phyloP scores from a whole-genome alignment of 1,140 invertebrate species.

The Anastrepha obliqua region DNA sequence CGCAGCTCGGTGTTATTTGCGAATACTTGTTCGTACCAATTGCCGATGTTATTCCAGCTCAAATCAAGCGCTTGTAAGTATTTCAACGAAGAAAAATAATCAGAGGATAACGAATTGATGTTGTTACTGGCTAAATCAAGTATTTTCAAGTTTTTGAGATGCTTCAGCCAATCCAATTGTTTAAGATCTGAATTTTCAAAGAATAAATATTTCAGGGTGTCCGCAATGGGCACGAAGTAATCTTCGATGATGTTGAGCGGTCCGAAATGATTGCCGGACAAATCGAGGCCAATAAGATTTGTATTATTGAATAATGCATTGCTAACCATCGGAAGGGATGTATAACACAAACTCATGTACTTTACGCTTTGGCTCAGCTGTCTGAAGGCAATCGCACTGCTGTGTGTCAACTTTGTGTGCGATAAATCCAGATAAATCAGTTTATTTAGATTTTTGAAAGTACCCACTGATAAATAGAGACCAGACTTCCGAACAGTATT shows the following conservation, averaged over 20 bases:
- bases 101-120: constrained; percentile 67
- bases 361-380: constrained; percentile 71
- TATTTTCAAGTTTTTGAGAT: constrained; percentile 73
- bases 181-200: constrained; percentile 74
- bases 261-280: constrained; percentile 75
- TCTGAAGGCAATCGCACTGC: constrained; percentile 71
- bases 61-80: constrained; percentile 76
- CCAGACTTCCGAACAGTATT: constrained; percentile 64
- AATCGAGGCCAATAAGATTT: constrained; percentile 74
- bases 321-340: constrained; percentile 69
- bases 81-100: constrained; percentile 64
- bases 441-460: constrained; percentile 71
- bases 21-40: constrained; percentile 75
- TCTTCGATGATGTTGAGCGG: constrained; percentile 65
- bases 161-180: constrained; percentile 68
- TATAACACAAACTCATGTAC: constrained; percentile 76
- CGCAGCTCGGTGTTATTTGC: constrained; percentile 70
- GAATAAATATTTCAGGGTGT: constrained; percentile 74
- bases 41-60: constrained; percentile 75
- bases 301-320: constrained; percentile 73
- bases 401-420: constrained; percentile 73
- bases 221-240: constrained; percentile 72
- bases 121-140: constrained; percentile 75
- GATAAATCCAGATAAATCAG: constrained; percentile 76
- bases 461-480: constrained; percentile 64